phyloP scores from a whole-genome alignment of 2,888 invertebrate species.

The Dolichopus griseipennis region DNA sequence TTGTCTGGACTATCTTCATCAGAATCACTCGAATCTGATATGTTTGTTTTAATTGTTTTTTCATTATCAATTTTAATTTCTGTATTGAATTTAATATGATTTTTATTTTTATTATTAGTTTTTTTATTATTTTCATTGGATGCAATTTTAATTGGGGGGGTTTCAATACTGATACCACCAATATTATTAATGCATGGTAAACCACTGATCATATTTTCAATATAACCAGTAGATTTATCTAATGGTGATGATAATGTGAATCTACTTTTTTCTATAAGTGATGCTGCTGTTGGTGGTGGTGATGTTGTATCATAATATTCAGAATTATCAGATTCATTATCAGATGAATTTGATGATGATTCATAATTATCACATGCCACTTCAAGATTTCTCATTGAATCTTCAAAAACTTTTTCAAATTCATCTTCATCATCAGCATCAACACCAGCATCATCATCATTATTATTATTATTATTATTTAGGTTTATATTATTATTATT shows the following conservation, averaged over 20 bases:
- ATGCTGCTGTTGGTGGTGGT: background rate
- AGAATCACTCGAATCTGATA: constrained; percentile 25
- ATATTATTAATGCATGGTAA: background rate
- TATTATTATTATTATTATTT: background rate
- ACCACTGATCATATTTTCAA: background rate
- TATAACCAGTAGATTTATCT: background rate
- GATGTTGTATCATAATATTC: background rate
- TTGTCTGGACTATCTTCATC: constrained; percentile 26
- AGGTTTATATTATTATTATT: background rate
- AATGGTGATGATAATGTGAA: background rate
- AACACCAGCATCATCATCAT: background rate
- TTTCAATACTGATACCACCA: background rate
- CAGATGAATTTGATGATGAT: constrained; percentile 18
- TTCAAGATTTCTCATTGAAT: constrained; percentile 41
- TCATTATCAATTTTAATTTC: constrained; percentile 14
- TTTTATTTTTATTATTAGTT: background rate
- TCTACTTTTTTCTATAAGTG: background rate
- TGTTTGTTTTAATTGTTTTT: constrained; percentile 6
- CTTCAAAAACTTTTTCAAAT: constrained; percentile 40
- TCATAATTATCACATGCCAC: constrained; percentile 35
- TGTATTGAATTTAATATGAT: background rate
- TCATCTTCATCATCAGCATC: constrained; percentile 30
- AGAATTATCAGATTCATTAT: background rate
- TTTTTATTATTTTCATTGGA: background rate
- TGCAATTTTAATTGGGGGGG: background rate